Base-by-base conservation (phyloP, 2,888 invertebrate genomes). In the Gryllus longicercus region DNA sequence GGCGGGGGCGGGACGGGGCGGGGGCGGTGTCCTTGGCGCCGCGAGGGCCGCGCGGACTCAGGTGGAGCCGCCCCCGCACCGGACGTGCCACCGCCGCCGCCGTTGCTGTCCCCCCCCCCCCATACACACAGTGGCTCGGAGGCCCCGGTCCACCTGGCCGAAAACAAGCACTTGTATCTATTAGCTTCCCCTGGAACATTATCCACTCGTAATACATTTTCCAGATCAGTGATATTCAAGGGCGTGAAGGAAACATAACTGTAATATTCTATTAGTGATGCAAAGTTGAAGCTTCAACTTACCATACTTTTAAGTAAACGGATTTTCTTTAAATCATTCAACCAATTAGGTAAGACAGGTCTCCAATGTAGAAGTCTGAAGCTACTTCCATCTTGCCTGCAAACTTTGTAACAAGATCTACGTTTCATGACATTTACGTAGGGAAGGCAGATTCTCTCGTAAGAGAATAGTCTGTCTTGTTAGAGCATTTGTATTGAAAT, bases 351-450 rank as follows among this genome's bases (percentile, higher is more conserved):
- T 91, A 81, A 99, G 89, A 88, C 98, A 98, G 88, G 10, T 98
- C 97, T 87, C 98, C 97, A 11, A 97, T 97, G 86, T 98, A 99
- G 87, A 93, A 98, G 86, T 98, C 97, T 80, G 98, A 89, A 84
- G 92, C 93, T 87, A 96, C 97, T 82, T 92, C 91, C 80, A 96
- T 87, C 86, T 93, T 93, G 76, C 91, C 89, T 79, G 91, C 91
- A 86, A 94, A 93, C 85, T 94, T 91, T 84, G 93, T 92, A 79
- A 97, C 88, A 79, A 97, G 88, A 89, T 98, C 98, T 11, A 93
- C 91, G 88, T 98, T 98, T 38, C 96, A 97, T 82, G 99, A 88
- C 75, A 99, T 99, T 99, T 0, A 99, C 92, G 87, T 98, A 98
- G 11, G 99, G 99, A 84, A 98, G 88, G 78, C 94, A 38, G 38